Evolutionary conservation across 2,113 vertebrate species (phyloP).

Genomic region (Felis chaus): DNA sequence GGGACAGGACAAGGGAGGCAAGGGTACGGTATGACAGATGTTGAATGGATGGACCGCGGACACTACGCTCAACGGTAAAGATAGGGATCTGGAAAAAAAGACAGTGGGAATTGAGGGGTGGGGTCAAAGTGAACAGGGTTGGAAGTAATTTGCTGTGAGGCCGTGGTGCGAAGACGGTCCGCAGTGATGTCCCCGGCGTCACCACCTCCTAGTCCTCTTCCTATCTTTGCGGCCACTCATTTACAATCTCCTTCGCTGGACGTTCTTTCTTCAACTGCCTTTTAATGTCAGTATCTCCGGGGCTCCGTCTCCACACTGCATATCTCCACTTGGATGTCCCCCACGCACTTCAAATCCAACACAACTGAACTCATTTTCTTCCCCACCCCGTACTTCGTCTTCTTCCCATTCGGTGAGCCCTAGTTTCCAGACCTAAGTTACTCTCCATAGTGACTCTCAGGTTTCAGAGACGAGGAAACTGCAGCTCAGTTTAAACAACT

Average conservation of each 20-base stretch:
- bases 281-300: neutral
- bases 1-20: neutral
- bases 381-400: neutral
- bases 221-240: neutral
- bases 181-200: neutral
- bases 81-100: neutral
- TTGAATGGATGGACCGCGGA: neutral
- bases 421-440: slow-evolving; percentile 14
- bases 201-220: neutral
- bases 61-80: neutral
- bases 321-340: neutral
- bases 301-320: neutral
- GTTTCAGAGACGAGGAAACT: neutral
- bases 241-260: neutral
- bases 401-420: neutral
- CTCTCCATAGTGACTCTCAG: neutral
- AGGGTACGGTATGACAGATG: neutral
- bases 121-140: neutral
- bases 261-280: neutral
- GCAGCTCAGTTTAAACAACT: neutral
- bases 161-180: neutral
- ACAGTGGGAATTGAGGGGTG: neutral
- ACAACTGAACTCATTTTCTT: neutral
- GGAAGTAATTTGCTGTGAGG: neutral
- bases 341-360: neutral